Evolutionary conservation across 2,113 vertebrate genomes (phyloP), one percentile per base, ranked within the genome.

Genomic region (Ophiodon elongatus): DNA sequence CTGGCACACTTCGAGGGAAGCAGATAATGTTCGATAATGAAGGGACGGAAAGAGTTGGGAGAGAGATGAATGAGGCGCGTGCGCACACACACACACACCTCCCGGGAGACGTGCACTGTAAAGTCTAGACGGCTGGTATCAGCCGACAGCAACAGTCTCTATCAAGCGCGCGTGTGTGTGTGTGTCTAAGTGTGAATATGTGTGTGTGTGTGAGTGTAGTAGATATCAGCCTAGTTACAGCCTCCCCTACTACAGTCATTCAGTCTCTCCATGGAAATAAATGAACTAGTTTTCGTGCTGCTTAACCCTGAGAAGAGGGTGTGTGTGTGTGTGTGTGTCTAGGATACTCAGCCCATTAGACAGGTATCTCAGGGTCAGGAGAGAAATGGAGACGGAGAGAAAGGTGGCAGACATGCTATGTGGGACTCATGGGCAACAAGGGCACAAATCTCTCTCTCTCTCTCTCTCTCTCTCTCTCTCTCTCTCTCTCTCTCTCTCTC

Each of bases 101-200:
- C 85, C 39, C 56, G 81, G 83, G 84, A 89, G 74, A 84, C 0
- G 57, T 79, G 83, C 84, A 76, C 74, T 86, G 85, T 73, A 66
- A 90, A 17, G 88, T 93, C 91, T 90, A 93, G 91, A 93, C 86
- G 76, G 82, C 84, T 86, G 86, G 80, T 86, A 91, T 89, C 84
- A 79, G 85, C 77, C 85, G 79, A 87, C 76, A 86, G 85, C 81
- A 89, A 84, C 81, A 83, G 78, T 69, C 80, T 84, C 66, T 66
- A 65, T 72, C 62, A 17, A 67, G 72, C 43, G 70, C 54, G 56
- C 65, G 64, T 73, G 56, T 33, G 56, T 39, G 70, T 56, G 59
- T 66, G 43, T 25, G 27, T 62, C 31, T 50, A 68, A 45, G 65
- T 76, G 84, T 60, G 47, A 66, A n/a, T 73, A 1, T 72, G 74